phyloP scores from a whole-genome alignment of 2,888 invertebrate genomes.

The Clitarchus hookeri region DNA sequence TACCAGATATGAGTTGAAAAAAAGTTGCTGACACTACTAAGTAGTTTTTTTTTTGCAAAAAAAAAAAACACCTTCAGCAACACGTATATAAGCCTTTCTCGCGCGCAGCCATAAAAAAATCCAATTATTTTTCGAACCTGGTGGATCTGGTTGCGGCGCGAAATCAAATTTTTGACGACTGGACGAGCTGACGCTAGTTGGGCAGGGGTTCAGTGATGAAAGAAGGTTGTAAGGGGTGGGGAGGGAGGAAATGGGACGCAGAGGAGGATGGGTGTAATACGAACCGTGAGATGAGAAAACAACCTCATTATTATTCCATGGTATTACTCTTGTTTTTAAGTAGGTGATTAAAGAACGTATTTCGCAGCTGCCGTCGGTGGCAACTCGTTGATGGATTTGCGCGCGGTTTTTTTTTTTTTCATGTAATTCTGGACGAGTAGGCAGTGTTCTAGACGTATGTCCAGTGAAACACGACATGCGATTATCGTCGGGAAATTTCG shows the following conservation, averaged over 20 bases:
- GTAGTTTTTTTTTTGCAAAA: too few relatives aligned
- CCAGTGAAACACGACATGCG: too few relatives aligned
- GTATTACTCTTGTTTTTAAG: conserved; percentile 11
- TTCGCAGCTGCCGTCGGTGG: background rate
- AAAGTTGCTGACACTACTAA: too few relatives aligned
- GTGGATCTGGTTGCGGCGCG: background rate
- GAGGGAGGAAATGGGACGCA: background rate
- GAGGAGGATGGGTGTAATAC: background rate
- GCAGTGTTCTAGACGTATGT: background rate
- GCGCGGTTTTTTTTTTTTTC: too few relatives aligned
- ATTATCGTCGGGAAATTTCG: background rate
- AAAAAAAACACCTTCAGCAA: background rate
- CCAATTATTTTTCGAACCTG: conserved; percentile 9
- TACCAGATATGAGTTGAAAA: too few relatives aligned
- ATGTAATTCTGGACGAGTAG: background rate
- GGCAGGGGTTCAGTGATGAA: background rate
- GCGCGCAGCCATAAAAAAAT: background rate
- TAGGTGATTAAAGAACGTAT: background rate
- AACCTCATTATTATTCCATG: background rate
- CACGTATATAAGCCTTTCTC: background rate
- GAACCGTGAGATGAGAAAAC: conserved; percentile 1
- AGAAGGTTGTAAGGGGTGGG: background rate
- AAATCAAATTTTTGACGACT: conserved; percentile 1
- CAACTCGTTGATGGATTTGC: background rate
- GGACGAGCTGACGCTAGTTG: background rate